These are phyloP conservation scores for Cranoglanis bouderius DNA, from an alignment of 2,113 vertebrate genomes.

Conservation along the genomic window DNA sequence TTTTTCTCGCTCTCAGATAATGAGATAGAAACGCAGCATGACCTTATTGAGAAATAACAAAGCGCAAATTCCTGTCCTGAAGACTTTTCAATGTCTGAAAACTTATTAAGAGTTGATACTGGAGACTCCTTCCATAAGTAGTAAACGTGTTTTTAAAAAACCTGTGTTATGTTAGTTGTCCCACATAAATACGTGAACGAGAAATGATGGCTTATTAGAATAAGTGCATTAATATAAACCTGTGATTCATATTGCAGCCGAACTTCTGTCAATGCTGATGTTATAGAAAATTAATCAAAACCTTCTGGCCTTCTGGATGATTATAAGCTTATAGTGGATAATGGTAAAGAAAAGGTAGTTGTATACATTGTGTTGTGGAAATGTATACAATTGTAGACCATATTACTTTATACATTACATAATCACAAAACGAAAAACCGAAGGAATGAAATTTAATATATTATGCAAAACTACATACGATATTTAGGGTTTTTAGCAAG, in stretches of 20 bases:
- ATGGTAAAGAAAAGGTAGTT: background rate
- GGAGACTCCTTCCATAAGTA: background rate
- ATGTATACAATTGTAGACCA: background rate
- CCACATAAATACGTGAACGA: no score
- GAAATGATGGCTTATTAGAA: background rate
- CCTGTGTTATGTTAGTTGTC: no score
- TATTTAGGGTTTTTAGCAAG: background rate
- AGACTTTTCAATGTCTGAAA: background rate
- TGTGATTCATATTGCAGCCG: background rate
- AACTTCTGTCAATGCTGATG: background rate
- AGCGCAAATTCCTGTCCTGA: background rate
- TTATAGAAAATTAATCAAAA: background rate
- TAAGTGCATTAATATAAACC: background rate
- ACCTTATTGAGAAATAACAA: background rate
- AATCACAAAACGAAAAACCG: background rate
- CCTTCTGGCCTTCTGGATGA: background rate
- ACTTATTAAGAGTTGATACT: background rate
- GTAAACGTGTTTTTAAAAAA: no score
- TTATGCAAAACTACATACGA: background rate
- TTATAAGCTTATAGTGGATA: background rate
- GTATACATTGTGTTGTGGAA: background rate
- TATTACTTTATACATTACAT: background rate
- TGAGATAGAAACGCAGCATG: background rate
- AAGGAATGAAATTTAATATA: background rate
- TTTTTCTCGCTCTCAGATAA: background rate